Base-by-base conservation (phyloP, 2,797 vertebrate genomes). In the Hafferia zeledoni region DNA sequence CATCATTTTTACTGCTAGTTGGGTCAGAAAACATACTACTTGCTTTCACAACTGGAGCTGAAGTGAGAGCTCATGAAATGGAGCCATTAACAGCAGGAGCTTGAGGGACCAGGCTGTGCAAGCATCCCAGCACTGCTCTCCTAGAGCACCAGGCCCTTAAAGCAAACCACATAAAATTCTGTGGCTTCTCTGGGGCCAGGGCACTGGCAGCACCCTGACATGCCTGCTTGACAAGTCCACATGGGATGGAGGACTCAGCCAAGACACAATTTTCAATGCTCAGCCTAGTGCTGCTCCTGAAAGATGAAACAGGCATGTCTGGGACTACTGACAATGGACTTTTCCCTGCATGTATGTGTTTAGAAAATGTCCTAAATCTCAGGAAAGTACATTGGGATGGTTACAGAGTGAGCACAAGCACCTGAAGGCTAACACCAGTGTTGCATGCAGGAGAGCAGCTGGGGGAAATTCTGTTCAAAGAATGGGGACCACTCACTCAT, bases 231-330 rank as follows among this genome's bases (percentile, higher is more conserved):
- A 33, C 44, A 55, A 72, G 35, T 30, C 35, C 83, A 67, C 28
- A 30, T 28, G 24, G 33, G 52, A 70, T 41, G 46, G 39, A 46
- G 6, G 17, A 41, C 30, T 74, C 2, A 1, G 52, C 11, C 0
- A 0, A 72, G 33, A 56, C 0, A 1, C 43, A 12, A 23, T 63
- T 47, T 72, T 82, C 64, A 31, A 24, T 27, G 24, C 24, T 39
- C 17, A 37, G 46, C 37, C 43, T 53, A n/a, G 13, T 1, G 2
- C 10, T 37, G 53, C 39, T 57, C 16, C 71, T 68, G 55, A 37
- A 23, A 67, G 31, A 13, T 8, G 23, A 52, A 76, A 74, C 53
- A 69, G 27, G 35, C 3, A 0, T 14, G 20, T 27, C 63, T 46
- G 52, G 17, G 23, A 16, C 13, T 46, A 35, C 2, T 1, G 19